Percentiles rank a stretch among this genome's conserved stretches.
Evolutionary conservation across 2,888 invertebrate species (phyloP).

Genomic region (Apantesis nais): DNA sequence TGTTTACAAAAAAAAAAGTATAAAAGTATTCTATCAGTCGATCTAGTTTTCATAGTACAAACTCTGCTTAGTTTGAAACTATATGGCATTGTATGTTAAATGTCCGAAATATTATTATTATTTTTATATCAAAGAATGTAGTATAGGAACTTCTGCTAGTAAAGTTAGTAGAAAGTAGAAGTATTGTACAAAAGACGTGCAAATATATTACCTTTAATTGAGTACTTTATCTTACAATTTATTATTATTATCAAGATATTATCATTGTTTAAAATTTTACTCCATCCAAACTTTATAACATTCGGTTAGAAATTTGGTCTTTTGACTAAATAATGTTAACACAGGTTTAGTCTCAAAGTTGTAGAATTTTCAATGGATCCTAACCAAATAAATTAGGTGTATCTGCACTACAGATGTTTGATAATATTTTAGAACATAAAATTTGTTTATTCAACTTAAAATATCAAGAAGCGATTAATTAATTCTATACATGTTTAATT

Average conservation of each 20-base stretch:
- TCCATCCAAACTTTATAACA: conserved; percentile 6
- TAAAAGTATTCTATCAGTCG: too few species aligned
- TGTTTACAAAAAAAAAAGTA: too few species aligned
- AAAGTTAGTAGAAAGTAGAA: too few species aligned
- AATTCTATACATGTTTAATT: background rate
- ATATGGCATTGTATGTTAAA: too few species aligned
- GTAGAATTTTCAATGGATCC: conserved; percentile 14
- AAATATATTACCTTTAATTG: conserved; percentile 17
- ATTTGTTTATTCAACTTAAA: background rate
- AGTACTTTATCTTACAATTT: too few species aligned
- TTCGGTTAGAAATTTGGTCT: conserved; percentile 18
- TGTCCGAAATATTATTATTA: too few species aligned
- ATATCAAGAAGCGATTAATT: background rate
- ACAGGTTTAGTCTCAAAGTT: conserved; percentile 23
- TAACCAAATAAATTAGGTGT: conserved; percentile 21
- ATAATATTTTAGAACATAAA: background rate
- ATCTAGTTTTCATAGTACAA: too few species aligned
- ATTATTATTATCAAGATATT: too few species aligned
- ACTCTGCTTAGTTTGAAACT: too few species aligned
- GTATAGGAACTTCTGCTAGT: too few species aligned
- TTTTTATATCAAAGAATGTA: too few species aligned
- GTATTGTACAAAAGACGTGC: background rate
- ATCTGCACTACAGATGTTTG: background rate
- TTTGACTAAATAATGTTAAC: conserved; percentile 31
- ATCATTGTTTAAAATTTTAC: too few species aligned